Conservation (phyloP, 2,797 vertebrate species). For the Eulemur mongoz region DNA sequence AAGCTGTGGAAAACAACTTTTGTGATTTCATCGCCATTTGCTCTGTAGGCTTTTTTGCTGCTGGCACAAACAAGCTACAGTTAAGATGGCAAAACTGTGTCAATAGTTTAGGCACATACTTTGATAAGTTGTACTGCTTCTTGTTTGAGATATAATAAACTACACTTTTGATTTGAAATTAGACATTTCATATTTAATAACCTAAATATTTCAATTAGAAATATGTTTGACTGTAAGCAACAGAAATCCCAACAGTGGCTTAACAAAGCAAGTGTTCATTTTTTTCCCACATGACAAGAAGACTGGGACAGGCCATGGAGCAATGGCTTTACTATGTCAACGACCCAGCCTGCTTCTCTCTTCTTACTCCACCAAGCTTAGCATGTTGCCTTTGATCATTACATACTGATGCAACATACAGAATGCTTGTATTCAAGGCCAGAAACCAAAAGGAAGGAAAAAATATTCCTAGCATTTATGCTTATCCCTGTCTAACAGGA, state of each 20-base stretch:
- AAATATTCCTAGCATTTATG: neutral
- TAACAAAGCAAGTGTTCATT: neutral
- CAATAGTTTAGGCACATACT: too few relatives aligned
- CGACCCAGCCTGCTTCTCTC: neutral
- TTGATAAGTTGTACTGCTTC: too few relatives aligned
- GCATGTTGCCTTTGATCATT: neutral
- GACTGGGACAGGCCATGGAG: neutral
- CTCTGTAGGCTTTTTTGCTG: too few relatives aligned
- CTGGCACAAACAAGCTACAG: too few relatives aligned
- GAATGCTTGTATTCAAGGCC: neutral
- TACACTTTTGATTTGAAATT: too few relatives aligned
- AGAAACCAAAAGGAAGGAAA: neutral
- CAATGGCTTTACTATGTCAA: neutral
- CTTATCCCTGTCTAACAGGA: neutral
- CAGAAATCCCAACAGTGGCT: neutral
- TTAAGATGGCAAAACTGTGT: too few relatives aligned
- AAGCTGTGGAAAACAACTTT: too few relatives aligned
- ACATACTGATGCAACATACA: neutral
- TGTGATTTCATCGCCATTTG: too few relatives aligned
- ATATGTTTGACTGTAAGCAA: neutral
- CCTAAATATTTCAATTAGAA: neutral
- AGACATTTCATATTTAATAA: too few relatives aligned
- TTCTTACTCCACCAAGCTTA: neutral
- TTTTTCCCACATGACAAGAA: neutral
- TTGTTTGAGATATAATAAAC: too few relatives aligned